phyloP scores from a whole-genome alignment of 2,888 invertebrate genomes.

The Lasiommata megera region DNA sequence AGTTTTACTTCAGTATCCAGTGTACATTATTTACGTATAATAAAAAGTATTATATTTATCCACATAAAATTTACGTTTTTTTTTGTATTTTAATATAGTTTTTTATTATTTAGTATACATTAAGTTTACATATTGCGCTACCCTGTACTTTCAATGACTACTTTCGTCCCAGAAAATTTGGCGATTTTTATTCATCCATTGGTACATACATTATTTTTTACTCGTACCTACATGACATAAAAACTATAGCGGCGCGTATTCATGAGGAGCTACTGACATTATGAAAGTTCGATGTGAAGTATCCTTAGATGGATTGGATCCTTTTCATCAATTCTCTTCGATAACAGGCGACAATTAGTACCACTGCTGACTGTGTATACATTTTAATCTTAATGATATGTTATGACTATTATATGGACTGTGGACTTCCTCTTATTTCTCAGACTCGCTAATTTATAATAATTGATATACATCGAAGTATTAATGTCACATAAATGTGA shows the following conservation, averaged over 20 bases:
- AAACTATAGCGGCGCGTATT: background rate
- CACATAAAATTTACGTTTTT: no score
- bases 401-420: constrained; percentile 22
- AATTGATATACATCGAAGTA: constrained; percentile 12
- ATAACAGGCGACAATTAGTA: constrained; percentile 18
- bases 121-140: no score
- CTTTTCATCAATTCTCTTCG: constrained; percentile 16
- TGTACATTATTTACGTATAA: no score
- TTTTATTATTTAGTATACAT: no score
- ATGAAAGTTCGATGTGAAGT: background rate
- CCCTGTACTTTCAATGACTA: no score
- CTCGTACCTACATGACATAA: background rate
- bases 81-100: no score
- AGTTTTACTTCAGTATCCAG: no score
- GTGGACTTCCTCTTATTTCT: constrained; percentile 19
- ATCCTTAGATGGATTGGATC: background rate
- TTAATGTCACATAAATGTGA: background rate
- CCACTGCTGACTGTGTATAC: constrained; percentile 7
- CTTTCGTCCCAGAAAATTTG: no score
- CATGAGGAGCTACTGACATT: no score
- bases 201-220: no score
- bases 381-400: constrained; percentile 21
- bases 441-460: constrained; percentile 21
- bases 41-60: no score
- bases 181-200: no score